These are phyloP conservation scores for Drosophila ananassae DNA, from an alignment of 1,140 invertebrate genomes.

Conservation along the genomic window DNA sequence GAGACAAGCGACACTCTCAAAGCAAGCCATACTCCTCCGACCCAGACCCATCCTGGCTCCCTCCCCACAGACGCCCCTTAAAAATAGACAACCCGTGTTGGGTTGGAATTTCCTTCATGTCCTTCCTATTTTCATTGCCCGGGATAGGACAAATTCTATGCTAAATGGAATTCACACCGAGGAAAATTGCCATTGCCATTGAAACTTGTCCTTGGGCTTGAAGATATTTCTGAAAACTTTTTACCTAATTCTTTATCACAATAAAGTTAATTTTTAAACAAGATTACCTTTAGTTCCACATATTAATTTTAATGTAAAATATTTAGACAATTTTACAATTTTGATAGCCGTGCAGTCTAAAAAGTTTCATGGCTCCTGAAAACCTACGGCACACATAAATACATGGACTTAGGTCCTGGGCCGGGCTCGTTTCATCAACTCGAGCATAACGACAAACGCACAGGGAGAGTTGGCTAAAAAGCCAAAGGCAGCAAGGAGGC, in stretches of 20 bases:
- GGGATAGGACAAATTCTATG: conserved; percentile 30
- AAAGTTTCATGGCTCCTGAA: conserved; percentile 43
- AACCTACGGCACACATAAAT: conserved; percentile 54
- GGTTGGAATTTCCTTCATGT: conserved; percentile 11
- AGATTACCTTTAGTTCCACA: not conserved
- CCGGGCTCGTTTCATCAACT: conserved; percentile 54
- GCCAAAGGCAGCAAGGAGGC: not conserved
- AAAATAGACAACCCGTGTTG: conserved; percentile 56
- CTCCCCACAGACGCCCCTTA: conserved; percentile 39
- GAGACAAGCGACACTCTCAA: conserved; percentile 33
- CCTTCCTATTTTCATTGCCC: conserved; percentile 9
- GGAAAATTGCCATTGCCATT: not conserved
- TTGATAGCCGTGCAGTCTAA: conserved; percentile 22
- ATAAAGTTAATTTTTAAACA: not conserved
- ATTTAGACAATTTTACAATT: not conserved
- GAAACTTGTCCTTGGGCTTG: not conserved
- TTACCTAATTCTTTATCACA: no score
- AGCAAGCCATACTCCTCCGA: conserved; percentile 11
- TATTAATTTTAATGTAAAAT: not conserved
- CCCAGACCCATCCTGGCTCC: conserved; percentile 15
- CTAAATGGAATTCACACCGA: conserved; percentile 44
- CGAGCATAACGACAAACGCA: conserved; percentile 50
- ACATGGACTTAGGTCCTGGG: conserved; percentile 49
- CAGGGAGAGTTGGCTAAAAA: conserved; percentile 11
- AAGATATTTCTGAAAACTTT: no score